Evolutionary conservation across 2,113 vertebrate genomes (phyloP), one percentile per base, ranked within the genome.

Genomic region (Aythya baeri): DNA sequence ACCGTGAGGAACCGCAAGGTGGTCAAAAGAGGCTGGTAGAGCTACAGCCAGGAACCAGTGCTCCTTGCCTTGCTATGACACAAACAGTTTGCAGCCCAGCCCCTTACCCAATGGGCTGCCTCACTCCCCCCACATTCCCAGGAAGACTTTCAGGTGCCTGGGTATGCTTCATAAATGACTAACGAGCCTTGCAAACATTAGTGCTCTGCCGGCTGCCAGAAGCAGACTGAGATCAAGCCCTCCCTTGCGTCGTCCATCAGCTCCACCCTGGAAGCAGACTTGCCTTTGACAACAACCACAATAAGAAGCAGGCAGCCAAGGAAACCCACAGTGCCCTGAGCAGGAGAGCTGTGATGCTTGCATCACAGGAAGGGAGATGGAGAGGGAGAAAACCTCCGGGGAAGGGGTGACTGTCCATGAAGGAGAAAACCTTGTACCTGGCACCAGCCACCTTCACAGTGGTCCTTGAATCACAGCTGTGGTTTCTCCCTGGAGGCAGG

Each of bases 81-180:
- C 46, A 91, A 87, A 75, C n/a, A 75, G 13, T 34, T 87, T 59
- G 46, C 41, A 74, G 46, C 59, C 72, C 27, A 3, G 27, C 34
- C 55, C n/a, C 71, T 83, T 71, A 31, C 27, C 70, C 70, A 80
- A 71, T 11, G 31, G 32, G 32, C 20, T 95, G n/a, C 22, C 31
- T 94, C n/a, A 27, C 18, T 50, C 55, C 36, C 27, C 23, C 85
- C 1, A 2, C 65, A 46, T 49, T 46, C 76, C 38, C 68, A 86
- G 46, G 12, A 96, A 89, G 83, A 83, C 46, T 91, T 93, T 81
- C 50, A 91, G 88, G 79, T 86, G 83, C 82, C 82, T 91, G 85
- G 65, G 29, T 83, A 31, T 16, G 59, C 34, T 91, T 78, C 61
- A 75, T 59, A 83, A 90, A 68, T 93, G 27, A 70, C 59, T 95